phyloP scores from a whole-genome alignment of 2,888 invertebrate genomes.

The Hirtodrosophila histrioides region DNA sequence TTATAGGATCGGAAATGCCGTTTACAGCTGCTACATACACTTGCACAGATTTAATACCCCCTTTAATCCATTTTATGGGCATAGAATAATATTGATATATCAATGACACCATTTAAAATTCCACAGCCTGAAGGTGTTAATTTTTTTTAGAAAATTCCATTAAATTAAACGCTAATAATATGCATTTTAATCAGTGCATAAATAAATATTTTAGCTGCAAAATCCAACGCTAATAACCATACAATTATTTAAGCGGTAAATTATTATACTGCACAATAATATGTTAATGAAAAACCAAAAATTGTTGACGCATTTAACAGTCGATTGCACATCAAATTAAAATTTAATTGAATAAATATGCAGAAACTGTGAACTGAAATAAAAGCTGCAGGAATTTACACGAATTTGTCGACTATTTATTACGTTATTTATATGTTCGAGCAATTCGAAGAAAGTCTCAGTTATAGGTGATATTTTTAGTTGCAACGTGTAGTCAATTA shows the following conservation, averaged over 20 bases:
- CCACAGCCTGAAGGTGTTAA: too few species aligned
- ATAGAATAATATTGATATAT: too few species aligned
- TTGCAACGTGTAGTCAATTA: conserved; percentile 26
- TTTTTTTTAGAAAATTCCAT: too few species aligned
- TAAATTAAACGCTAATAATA: neutral
- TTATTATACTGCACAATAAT: conserved; percentile 1
- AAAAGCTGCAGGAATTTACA: too few species aligned
- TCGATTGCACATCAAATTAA: conserved; percentile 44
- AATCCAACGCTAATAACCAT: neutral
- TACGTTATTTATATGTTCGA: neutral
- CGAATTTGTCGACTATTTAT: conserved; percentile 12
- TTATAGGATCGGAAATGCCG: too few species aligned
- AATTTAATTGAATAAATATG: conserved; percentile 35
- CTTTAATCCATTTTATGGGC: too few species aligned
- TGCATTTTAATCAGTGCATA: conserved; percentile 6
- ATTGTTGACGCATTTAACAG: conserved; percentile 25
- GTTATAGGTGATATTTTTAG: neutral
- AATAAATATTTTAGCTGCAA: conserved; percentile 2
- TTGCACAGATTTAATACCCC: too few species aligned
- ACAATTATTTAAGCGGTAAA: conserved; percentile 11
- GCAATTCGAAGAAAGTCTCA: neutral
- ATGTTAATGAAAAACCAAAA: conserved; percentile 3
- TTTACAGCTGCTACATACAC: too few species aligned
- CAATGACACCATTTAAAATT: too few species aligned
- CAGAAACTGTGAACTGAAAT: neutral